Evolutionary conservation across 2,888 invertebrate species (phyloP).

Genomic region (Pimpla rufipes): DNA sequence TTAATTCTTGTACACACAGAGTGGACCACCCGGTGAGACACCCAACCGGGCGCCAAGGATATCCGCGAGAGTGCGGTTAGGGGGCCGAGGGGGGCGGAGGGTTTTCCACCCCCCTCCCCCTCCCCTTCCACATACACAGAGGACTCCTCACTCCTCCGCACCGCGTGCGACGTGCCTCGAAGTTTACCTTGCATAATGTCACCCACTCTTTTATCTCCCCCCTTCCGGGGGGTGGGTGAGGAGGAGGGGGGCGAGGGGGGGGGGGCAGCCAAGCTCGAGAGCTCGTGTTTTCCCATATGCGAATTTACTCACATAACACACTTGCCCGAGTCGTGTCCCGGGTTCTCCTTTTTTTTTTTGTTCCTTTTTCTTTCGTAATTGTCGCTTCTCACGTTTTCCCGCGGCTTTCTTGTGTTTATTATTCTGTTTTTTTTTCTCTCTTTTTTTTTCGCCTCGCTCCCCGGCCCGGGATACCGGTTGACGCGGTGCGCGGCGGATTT

Average conservation of each 20-base stretch:
- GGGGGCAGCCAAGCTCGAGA: slow-evolving; percentile 14
- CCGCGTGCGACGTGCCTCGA: slow-evolving; percentile 73
- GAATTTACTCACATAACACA: slow-evolving; percentile 34
- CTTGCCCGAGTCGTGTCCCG: background rate
- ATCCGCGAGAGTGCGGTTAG: slow-evolving; percentile 74
- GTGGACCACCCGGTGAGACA: slow-evolving; percentile 31
- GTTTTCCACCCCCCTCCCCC: background rate
- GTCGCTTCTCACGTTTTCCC: slow-evolving; percentile 21
- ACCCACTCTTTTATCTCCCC: slow-evolving; percentile 67
- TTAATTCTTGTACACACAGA: slow-evolving; percentile 80
- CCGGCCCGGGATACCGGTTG: no score
- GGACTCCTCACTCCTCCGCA: background rate
- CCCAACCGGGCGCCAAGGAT: slow-evolving; percentile 71
- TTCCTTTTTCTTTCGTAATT: background rate
- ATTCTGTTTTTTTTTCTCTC: background rate
- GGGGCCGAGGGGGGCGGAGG: slow-evolving; percentile 54
- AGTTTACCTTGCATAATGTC: slow-evolving; percentile 81
- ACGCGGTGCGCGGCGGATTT: no score
- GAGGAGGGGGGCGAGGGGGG: no score
- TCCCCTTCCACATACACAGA: no score
- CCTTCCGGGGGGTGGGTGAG: no score
- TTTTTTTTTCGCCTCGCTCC: background rate
- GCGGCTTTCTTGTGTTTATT: slow-evolving; percentile 25
- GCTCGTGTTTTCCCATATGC: slow-evolving; percentile 43
- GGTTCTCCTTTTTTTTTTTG: background rate